A percentile compares a stretch with the other conserved stretches of the same genome.
Conservation (phyloP, 2,113 vertebrate species). For the Anser brachyrhynchus region DNA sequence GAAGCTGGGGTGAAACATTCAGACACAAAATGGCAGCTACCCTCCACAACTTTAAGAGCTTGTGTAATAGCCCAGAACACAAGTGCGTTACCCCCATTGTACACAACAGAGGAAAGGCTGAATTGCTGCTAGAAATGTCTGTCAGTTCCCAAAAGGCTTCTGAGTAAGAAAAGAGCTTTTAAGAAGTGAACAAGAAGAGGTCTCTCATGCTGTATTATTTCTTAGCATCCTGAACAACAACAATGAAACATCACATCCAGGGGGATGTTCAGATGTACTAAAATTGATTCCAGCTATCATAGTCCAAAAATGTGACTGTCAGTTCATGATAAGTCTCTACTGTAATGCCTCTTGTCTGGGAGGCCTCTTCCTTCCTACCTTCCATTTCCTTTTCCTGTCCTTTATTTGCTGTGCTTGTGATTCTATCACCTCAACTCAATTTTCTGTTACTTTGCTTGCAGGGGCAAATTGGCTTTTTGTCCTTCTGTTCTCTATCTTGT, state of each 20-base stretch:
- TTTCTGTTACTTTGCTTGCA: neutral
- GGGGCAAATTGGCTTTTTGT: neutral
- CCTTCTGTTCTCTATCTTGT: neutral
- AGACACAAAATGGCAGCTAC: neutral
- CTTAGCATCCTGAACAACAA: neutral
- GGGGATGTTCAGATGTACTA: neutral
- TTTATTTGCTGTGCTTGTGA: neutral
- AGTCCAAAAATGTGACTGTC: neutral
- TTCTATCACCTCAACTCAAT: neutral
- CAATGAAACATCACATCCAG: neutral
- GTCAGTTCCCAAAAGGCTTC: neutral
- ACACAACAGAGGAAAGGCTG: neutral
- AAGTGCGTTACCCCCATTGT: neutral
- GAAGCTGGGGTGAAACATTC: neutral
- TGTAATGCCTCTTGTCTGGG: neutral
- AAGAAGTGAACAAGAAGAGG: neutral
- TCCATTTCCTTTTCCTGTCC: neutral
- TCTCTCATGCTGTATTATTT: neutral
- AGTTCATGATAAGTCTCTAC: neutral
- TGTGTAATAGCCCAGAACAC: slow-evolving; percentile 38
- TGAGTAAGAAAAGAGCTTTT: neutral
- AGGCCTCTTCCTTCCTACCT: neutral
- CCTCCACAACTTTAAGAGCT: neutral
- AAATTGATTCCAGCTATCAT: neutral
- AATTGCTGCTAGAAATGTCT: slow-evolving; percentile 8